phyloP scores from a whole-genome alignment of 2,888 invertebrate genomes.

The Acrobasis repandana region DNA sequence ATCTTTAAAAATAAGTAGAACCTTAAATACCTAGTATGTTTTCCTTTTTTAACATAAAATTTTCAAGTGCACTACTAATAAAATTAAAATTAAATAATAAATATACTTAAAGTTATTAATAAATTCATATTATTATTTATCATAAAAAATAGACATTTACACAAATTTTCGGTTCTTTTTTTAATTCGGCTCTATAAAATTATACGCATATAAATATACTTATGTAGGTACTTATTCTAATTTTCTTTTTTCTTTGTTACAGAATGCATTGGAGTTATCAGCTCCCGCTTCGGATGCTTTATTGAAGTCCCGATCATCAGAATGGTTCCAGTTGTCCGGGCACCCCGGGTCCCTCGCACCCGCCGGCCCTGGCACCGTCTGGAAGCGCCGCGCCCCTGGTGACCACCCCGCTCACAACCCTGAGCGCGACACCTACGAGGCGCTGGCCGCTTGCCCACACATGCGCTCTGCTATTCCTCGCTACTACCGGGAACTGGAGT shows the following conservation, averaged over 20 bases:
- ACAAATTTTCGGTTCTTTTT: too few species aligned
- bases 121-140: too few species aligned
- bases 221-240: slow-evolving; percentile 25
- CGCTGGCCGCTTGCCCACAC: slow-evolving; percentile 88
- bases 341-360: slow-evolving; percentile 96
- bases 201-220: slow-evolving; percentile 2
- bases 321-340: slow-evolving; percentile 96
- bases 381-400: slow-evolving; percentile 91
- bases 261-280: slow-evolving; percentile 96
- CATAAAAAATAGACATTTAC: too few species aligned
- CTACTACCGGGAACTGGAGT: slow-evolving; percentile 92
- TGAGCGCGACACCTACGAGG: slow-evolving; percentile 91
- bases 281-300: slow-evolving; percentile 95
- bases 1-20: too few species aligned
- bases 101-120: too few species aligned
- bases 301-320: slow-evolving; percentile 86
- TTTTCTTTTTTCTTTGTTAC: slow-evolving; percentile 62
- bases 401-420: slow-evolving; percentile 88
- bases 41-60: too few species aligned
- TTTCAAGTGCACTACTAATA: too few species aligned
- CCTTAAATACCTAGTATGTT: too few species aligned
- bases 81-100: too few species aligned
- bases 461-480: slow-evolving; percentile 90
- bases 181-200: slow-evolving; percentile 8
- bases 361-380: slow-evolving; percentile 95